phyloP scores from a whole-genome alignment of 2,888 invertebrate genomes.

The Antheraea assamensis region DNA sequence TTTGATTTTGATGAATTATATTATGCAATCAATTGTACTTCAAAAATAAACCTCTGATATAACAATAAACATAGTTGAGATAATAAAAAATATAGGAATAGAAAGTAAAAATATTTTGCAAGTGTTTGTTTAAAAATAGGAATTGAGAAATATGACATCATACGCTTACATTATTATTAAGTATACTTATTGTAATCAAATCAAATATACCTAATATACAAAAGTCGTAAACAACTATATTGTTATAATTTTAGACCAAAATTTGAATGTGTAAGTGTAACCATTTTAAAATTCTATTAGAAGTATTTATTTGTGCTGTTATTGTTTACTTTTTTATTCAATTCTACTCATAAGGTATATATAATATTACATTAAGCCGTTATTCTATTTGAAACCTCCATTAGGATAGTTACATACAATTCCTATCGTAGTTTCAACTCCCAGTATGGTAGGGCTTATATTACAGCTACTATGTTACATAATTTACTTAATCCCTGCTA shows the following conservation, averaged over 20 bases:
- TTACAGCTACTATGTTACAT: background rate
- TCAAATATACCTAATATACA: too few species aligned
- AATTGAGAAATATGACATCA: too few species aligned
- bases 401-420: background rate
- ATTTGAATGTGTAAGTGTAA: too few species aligned
- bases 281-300: too few species aligned
- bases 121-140: too few species aligned
- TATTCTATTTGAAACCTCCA: background rate
- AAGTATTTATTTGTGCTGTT: background rate
- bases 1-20: too few species aligned
- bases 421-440: background rate
- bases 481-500: slow-evolving; percentile 16
- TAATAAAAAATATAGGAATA: too few species aligned
- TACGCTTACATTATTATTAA: too few species aligned
- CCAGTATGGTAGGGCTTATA: slow-evolving; percentile 17
- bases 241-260: too few species aligned
- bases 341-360: background rate
- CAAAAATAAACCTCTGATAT: background rate
- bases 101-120: too few species aligned
- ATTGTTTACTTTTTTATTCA: background rate
- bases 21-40: background rate
- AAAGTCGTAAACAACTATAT: too few species aligned
- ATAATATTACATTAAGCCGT: background rate
- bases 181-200: too few species aligned
- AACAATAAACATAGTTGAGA: background rate